These are phyloP conservation scores for Adrianichthys oophorus DNA, from an alignment of 2,797 vertebrate species.

Conservation along the genomic window DNA sequence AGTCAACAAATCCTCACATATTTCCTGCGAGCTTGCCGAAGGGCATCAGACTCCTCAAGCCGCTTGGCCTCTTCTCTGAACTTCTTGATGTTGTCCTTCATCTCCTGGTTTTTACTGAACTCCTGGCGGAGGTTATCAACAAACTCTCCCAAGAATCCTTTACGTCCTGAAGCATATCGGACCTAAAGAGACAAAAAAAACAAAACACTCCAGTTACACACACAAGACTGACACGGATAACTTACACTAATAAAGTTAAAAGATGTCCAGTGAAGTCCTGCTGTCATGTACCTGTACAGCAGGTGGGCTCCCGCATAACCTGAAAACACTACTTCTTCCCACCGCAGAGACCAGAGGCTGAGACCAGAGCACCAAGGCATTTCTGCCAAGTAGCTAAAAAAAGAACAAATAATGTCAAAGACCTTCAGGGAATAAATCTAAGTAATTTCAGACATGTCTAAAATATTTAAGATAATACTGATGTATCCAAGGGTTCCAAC, in stretches of 20 bases:
- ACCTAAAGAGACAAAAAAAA: slow-evolving; percentile 49
- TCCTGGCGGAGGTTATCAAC: slow-evolving; percentile 91
- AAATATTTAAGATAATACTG: too few species aligned
- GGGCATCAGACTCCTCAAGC: slow-evolving; percentile 89
- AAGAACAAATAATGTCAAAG: not conserved
- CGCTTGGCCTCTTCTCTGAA: slow-evolving; percentile 89
- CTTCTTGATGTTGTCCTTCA: slow-evolving; percentile 91
- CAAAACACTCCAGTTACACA: slow-evolving; percentile 5
- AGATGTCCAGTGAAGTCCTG: too few species aligned
- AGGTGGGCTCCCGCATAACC: slow-evolving; percentile 46
- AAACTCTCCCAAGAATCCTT: slow-evolving; percentile 89
- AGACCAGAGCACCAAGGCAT: slow-evolving; percentile 66
- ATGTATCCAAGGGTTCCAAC: too few species aligned
- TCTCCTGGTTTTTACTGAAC: slow-evolving; percentile 89
- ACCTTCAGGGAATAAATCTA: not conserved
- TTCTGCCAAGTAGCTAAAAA: slow-evolving; percentile 65
- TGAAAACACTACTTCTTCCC: slow-evolving; percentile 49
- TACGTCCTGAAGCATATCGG: slow-evolving; percentile 76
- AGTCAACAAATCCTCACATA: slow-evolving; percentile 76
- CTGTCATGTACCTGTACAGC: slow-evolving; percentile 62
- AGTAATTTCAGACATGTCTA: too few species aligned
- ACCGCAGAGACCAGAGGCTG: slow-evolving; percentile 54
- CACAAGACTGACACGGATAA: not conserved
- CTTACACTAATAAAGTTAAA: not conserved
- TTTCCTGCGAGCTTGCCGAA: slow-evolving; percentile 90